Conservation (phyloP, 2,888 invertebrate species). For the Lepas anatifera region DNA sequence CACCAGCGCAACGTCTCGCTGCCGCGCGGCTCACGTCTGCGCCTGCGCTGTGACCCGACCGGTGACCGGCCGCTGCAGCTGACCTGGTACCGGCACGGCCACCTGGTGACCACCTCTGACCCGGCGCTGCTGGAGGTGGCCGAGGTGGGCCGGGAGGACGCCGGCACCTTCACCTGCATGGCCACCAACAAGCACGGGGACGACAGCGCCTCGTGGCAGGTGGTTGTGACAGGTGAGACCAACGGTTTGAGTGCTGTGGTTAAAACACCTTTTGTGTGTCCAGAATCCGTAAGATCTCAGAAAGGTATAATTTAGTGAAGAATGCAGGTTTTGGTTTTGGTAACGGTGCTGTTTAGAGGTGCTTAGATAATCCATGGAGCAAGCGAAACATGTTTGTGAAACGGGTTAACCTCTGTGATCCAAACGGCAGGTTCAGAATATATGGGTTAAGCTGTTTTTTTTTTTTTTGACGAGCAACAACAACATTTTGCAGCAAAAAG, state of each 20-base stretch:
- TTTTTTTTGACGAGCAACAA: no score
- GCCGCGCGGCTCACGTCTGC: slow-evolving; percentile 32
- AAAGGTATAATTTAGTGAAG: no score
- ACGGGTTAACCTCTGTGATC: no score
- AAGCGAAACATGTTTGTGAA: no score
- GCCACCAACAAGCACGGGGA: slow-evolving; percentile 40
- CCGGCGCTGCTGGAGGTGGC: slow-evolving; percentile 28
- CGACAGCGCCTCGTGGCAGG: slow-evolving; percentile 36
- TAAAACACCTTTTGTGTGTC: no score
- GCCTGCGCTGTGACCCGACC: slow-evolving; percentile 34
- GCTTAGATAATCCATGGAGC: no score
- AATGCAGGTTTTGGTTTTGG: not conserved
- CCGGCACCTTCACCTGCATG: slow-evolving; percentile 36
- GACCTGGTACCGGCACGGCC: slow-evolving; percentile 32
- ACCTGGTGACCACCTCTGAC: slow-evolving; percentile 24
- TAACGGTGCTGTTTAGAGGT: no score
- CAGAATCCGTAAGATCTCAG: no score
- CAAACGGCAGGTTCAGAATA: no score
- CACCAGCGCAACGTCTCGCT: slow-evolving; percentile 31
- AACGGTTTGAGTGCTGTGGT: no score
- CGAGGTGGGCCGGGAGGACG: slow-evolving; percentile 28
- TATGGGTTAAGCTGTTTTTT: no score
- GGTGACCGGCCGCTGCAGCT: slow-evolving; percentile 37
- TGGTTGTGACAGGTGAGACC: slow-evolving; percentile 37
- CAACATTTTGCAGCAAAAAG: no score